Base-by-base conservation (phyloP, 2,113 vertebrate species). In the Sebastes schlegelii region DNA sequence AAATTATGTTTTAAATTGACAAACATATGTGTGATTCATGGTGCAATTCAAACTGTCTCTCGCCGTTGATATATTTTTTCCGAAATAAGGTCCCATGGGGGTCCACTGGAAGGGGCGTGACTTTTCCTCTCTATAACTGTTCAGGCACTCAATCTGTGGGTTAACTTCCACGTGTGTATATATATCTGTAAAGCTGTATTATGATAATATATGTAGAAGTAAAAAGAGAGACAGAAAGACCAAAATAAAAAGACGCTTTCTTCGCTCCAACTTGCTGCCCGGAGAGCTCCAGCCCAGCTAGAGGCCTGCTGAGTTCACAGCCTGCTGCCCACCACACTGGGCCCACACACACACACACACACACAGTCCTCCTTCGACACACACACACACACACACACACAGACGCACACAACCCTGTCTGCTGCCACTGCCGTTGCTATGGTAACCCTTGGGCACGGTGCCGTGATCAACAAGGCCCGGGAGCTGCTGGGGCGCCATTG, bases 351-450 rank as follows among this genome's bases (percentile, higher is more conserved):
- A 75, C 75, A 69, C 74, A 78, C 21, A 60, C 57, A 13, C 57
- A 14, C 58, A 14, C 58, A 26, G 26, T 26, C 26, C 26, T 26
- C 26, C 26, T 26, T 13, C 10, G 9, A 40, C 60, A 40, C 60
- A 40, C 26, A 40, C 71, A 62, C 64, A 78, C 67, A 74, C 23
- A 73, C 83, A 87, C 75, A 69, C 87, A 72, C 77, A 64, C 48
- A 82, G 62, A 43, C 70, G 84, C 85, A 89, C 87, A 77, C 73
- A 34, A 34, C 77, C 83, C 80, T 84, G 86, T 89, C 89, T 85
- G 87, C 93, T 93, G 91, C 91, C 86, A 91, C 91, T 87, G 90
- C 84, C 74, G 90, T 95, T 91, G 87, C 94, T 65, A 93, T 93
- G 89, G 93, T 83, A 94, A 95, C 92, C 87, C 88, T 83, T 86